These are phyloP conservation scores for Pristionchus mayeri DNA, from an alignment of 2,888 invertebrate species.

Conservation along the genomic window DNA sequence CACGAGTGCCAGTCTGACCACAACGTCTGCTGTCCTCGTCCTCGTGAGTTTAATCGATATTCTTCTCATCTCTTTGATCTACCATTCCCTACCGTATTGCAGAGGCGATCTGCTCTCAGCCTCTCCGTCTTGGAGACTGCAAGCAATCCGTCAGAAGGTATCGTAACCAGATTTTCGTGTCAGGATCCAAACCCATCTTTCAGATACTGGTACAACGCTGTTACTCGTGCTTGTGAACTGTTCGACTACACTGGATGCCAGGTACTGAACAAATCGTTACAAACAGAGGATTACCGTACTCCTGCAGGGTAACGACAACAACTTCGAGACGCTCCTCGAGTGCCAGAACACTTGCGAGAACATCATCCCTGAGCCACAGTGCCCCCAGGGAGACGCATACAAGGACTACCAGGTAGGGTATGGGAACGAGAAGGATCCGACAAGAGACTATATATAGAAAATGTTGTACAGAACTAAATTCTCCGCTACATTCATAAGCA, in stretches of 20 bases:
- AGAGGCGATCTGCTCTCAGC: conserved; percentile 76
- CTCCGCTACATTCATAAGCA: no score
- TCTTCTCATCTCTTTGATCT: background rate
- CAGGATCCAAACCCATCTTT: background rate
- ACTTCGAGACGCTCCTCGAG: conserved; percentile 74
- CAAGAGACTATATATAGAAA: no score
- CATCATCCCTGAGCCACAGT: conserved; percentile 75
- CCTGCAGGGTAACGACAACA: conserved; percentile 71
- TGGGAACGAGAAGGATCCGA: background rate
- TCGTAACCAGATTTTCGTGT: background rate
- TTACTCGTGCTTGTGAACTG: conserved; percentile 74
- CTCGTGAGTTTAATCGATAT: conserved; percentile 62
- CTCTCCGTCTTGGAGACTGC: conserved; percentile 76
- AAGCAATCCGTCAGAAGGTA: conserved; percentile 71
- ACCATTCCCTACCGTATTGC: conserved; percentile 50
- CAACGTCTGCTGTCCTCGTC: conserved; percentile 75
- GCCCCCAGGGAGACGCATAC: conserved; percentile 76
- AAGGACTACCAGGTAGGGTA: conserved; percentile 70
- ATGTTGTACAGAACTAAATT: no score
- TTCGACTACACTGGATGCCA: conserved; percentile 75
- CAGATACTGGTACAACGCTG: conserved; percentile 72
- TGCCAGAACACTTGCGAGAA: conserved; percentile 76
- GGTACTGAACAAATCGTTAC: conserved; percentile 39
- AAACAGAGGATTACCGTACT: background rate
- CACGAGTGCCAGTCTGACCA: conserved; percentile 75